Evolutionary conservation across 2,113 vertebrate species (phyloP), one percentile per base, ranked within the genome.

Genomic region (Vicugna pacos): DNA sequence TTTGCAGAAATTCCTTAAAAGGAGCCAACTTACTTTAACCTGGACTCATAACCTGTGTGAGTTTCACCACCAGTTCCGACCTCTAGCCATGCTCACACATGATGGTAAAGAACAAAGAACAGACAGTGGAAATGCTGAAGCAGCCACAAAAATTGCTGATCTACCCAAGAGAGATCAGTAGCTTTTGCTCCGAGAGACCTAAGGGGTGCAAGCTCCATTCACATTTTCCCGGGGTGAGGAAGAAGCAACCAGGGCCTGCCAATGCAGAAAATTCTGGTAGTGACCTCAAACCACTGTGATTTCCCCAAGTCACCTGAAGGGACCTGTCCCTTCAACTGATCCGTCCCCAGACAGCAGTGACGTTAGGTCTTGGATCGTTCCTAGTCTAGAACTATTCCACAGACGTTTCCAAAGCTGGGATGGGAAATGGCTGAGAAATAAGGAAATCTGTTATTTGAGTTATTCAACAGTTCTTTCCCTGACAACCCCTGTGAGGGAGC

Each of bases 371-470:
- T 86, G 50, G 24, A 38, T 91, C 84, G 38, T 82, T 79, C 72
- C 88, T 83, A 32, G 1, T 54, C 85, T 22, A 48, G 62, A 93
- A 86, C 38, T 93, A 93, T 69, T 86, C 84, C 58, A 73, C 69
- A 81, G 69, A 52, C 67, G 72, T 94, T 93, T 96, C 48, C 82
- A 95, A 94, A 89, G 50, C 50, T 15, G 5, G 26, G 8, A 42
- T 46, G 32, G 52, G 20, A 96, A 96, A 79, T 81, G 64, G 12
- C 69, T 98, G 80, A 48, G 82, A 85, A 83, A 95, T 89, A n/a
- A 89, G 42, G 35, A 94, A 96, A 91, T 95, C 90, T 81, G 60
- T 92, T 96, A 69, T 42, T 52, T 97, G 96, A 97, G 95, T 97
- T 93, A 97, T 94, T 96, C 79, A 96, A 83, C 75, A 91, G 65